Evolutionary conservation across 2,113 vertebrate genomes (phyloP).

Genomic region (Xiphorhynchus elegans): DNA sequence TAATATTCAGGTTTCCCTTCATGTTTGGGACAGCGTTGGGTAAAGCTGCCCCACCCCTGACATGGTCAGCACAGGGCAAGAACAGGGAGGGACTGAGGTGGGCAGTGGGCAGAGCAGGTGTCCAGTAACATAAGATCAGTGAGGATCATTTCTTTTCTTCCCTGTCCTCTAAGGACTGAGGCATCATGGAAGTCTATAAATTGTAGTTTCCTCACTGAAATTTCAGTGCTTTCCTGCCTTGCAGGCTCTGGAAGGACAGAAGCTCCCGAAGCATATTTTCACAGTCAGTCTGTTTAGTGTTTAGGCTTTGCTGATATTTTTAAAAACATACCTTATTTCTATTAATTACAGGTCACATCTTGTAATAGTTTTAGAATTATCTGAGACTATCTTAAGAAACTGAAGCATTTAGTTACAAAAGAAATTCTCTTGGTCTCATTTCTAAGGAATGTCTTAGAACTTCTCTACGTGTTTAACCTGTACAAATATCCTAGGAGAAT

Average conservation of each 20-base stretch:
- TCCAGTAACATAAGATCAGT: not conserved
- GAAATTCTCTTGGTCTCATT: not conserved
- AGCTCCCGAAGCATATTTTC: not conserved
- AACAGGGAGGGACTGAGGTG: not conserved
- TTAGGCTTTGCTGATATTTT: not conserved
- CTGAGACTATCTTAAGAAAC: not conserved
- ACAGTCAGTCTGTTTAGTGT: not conserved
- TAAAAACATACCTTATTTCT: not conserved
- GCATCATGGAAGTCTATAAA: not conserved
- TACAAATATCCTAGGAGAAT: not conserved
- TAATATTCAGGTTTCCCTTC: not conserved
- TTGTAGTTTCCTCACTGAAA: not conserved
- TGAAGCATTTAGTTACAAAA: not conserved
- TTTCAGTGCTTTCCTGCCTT: not conserved
- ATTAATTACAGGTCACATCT: not conserved
- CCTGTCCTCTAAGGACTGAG: not conserved
- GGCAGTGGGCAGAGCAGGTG: rapidly evolving
- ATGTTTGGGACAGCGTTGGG: not conserved
- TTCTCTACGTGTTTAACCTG: not conserved
- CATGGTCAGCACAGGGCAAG: not conserved
- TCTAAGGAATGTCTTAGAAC: not conserved
- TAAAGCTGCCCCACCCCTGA: not conserved
- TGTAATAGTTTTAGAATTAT: not conserved
- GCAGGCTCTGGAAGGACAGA: not conserved
- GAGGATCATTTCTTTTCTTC: not conserved